Evolutionary conservation across 2,888 invertebrate genomes (phyloP), one percentile per base, ranked within the genome.

Genomic region (Amphipyra berbera): DNA sequence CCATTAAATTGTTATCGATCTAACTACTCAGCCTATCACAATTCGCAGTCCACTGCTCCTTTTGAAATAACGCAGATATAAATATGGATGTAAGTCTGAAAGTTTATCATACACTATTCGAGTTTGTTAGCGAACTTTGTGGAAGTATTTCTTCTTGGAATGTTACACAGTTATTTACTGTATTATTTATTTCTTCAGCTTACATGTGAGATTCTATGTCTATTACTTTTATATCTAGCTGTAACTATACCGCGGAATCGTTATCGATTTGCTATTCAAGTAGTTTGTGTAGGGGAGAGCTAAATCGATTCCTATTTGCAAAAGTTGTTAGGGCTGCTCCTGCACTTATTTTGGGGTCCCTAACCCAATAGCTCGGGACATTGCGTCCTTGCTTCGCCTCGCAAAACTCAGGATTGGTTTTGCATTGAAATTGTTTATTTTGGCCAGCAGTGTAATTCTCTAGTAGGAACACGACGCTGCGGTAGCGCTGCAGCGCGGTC

Each of bases 221-320:
- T 40, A 47, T 42, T 7, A 30, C 30, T 30, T 30, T 30, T 50
- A 33, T 33, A 33, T 50, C 3, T 37, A 55, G 14, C 46, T 52
- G 12, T 48, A 57, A 4, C 13, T 53, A 27, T 53, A 59, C 15
- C 21, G 21, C 15, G 13, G 27, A 53, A 49, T 53, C 35, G 41
- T 62, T 49, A 71, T 74, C 71, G 75, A 74, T 71, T 69, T 46
- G 48, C 49, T 59, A 49, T 46, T 50, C 42, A 60, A 69, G 42
- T 35, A 33, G 57, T 54, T 59, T 30, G 45, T 38, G 50, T 57
- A 44, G 59, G 71, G 71, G 75, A 50, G 57, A 57, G 13, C 38
- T 41, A 45, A 69, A 74, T 69, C 56, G 72, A 74, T 72, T 64
- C 37, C 45, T 46, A 70, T 72, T 74, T 69, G 50, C 70, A 50